phyloP scores from a whole-genome alignment of 2,113 vertebrate species.

The Diglossa brunneiventris region DNA sequence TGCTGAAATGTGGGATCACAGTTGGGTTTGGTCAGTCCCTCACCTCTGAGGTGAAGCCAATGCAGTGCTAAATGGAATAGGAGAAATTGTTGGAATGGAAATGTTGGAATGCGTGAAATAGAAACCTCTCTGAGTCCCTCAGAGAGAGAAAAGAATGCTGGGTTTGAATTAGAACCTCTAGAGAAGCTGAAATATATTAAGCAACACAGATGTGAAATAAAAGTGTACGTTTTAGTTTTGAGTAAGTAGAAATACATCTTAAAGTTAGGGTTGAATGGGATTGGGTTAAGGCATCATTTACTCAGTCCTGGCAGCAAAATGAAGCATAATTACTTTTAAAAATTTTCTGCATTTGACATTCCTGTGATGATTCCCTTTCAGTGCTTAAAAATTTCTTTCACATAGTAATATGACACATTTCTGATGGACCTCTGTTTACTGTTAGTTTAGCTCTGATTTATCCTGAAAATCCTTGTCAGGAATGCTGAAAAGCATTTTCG shows the following conservation, averaged over 20 bases:
- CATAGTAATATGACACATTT: fast-evolving
- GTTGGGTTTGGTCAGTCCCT: fast-evolving
- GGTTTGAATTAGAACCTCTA: neutral
- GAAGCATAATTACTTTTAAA: neutral
- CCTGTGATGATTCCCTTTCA: neutral
- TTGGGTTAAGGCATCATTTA: neutral
- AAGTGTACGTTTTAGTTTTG: neutral
- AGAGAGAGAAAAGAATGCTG: neutral
- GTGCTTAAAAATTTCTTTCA: neutral
- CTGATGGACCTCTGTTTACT: neutral
- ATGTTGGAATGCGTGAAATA: neutral
- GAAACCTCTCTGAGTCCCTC: neutral
- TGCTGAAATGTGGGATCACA: fast-evolving
- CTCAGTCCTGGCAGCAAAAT: neutral
- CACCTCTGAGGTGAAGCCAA: fast-evolving
- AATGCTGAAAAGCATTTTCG: neutral
- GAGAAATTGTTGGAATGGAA: neutral
- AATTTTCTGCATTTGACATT: neutral
- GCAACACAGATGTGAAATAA: neutral
- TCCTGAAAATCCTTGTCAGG: neutral
- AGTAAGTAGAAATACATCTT: neutral
- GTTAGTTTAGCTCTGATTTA: neutral
- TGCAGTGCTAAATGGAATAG: fast-evolving
- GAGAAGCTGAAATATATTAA: neutral
- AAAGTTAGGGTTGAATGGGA: neutral